Evolutionary conservation across 2,888 invertebrate genomes (phyloP).

Genomic region (Cephus pygmeus): DNA sequence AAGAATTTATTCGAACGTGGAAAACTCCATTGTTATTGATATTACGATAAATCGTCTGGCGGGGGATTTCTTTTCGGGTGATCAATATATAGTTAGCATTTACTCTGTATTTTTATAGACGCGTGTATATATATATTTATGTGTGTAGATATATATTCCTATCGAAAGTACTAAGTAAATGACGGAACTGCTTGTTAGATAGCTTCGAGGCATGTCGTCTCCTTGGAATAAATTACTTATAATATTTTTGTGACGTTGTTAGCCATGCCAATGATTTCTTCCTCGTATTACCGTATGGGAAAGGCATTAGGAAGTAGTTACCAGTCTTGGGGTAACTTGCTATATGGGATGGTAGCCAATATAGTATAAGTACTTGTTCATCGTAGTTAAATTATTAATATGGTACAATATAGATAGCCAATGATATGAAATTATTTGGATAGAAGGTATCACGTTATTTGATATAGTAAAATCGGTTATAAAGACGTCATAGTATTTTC

Average conservation of each 20-base stretch:
- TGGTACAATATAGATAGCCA: neutral
- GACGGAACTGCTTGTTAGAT: neutral
- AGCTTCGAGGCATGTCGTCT: neutral
- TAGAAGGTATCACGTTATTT: neutral
- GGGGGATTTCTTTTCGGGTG: too few relatives aligned
- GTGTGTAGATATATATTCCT: neutral
- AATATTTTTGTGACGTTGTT: neutral
- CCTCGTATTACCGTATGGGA: neutral
- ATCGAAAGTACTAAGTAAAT: neutral
- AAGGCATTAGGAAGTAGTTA: constrained; percentile 3
- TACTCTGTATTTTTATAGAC: neutral
- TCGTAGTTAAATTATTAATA: neutral
- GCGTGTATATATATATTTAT: neutral
- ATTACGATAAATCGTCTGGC: neutral
- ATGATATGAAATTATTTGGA: neutral
- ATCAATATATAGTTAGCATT: neutral
- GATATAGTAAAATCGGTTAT: neutral
- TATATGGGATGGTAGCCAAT: neutral
- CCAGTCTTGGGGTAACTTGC: neutral
- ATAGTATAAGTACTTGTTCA: neutral
- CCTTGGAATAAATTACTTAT: constrained; percentile 2
- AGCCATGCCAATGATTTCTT: constrained; percentile 2
- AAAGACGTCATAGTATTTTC: neutral
- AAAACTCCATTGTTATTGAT: neutral
- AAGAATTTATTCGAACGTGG: neutral